Percentiles rank a stretch among this genome's conserved stretches.
Evolutionary conservation across 2,888 invertebrate species (phyloP).

Genomic region (Ichneumoninae sp.): DNA sequence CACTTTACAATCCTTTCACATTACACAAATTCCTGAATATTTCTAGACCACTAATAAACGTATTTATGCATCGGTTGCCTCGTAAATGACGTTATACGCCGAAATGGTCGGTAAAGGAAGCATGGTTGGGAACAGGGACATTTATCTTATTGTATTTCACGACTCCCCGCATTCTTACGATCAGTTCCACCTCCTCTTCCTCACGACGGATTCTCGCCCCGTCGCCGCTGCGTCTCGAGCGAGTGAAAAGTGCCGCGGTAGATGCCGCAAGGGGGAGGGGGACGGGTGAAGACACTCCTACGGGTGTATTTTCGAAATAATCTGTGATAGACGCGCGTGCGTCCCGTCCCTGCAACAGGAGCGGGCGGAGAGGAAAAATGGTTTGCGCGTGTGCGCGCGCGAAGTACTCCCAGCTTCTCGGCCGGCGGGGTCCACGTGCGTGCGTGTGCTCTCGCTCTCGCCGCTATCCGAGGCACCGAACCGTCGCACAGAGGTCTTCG

Average conservation of each 20-base stretch:
- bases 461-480: background rate
- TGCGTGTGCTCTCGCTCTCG: constrained; percentile 65
- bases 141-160: constrained; percentile 1
- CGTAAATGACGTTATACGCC: no score
- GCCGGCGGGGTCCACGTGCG: constrained; percentile 68
- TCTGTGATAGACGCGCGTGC: constrained; percentile 58
- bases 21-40: no score
- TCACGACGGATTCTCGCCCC: background rate
- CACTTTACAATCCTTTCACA: no score
- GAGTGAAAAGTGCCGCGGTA: background rate
- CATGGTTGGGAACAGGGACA: no score
- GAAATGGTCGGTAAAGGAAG: no score
- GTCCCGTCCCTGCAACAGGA: constrained; percentile 20
- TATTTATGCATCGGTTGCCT: no score
- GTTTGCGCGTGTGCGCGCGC: constrained; percentile 23
- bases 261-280: background rate
- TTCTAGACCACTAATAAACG: no score
- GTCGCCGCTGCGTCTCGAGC: background rate
- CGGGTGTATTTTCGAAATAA: constrained; percentile 40
- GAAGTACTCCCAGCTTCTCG: constrained; percentile 22
- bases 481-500: background rate
- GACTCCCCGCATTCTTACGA: constrained; percentile 28
- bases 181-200: background rate
- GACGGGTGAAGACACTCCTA: constrained; percentile 37
- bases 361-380: constrained; percentile 13